Conservation (phyloP, 2,888 invertebrate genomes). For the Mesochorus sp. region DNA sequence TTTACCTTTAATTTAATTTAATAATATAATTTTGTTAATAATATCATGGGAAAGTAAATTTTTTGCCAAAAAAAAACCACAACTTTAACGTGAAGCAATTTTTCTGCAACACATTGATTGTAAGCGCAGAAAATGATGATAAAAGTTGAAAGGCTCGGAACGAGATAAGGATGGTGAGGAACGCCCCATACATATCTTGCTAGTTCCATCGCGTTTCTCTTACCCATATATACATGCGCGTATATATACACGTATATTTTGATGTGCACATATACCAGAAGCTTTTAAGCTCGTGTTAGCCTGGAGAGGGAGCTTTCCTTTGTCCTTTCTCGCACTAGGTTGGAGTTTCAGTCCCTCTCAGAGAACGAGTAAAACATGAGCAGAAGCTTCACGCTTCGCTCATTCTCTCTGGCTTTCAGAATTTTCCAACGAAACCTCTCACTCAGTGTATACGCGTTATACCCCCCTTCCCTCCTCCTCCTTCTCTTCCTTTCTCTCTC, state of each 20-base stretch:
- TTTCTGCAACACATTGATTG: neutral
- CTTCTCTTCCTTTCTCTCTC: constrained; percentile 1
- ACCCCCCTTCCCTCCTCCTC: constrained; percentile 11
- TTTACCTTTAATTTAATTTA: too few relatives aligned
- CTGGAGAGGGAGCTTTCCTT: constrained; percentile 61
- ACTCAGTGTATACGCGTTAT: constrained; percentile 7
- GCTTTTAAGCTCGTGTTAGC: constrained; percentile 66
- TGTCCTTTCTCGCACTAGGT: constrained; percentile 66
- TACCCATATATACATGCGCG: neutral
- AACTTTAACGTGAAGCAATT: too few relatives aligned
- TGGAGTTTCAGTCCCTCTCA: constrained; percentile 55
- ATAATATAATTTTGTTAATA: too few relatives aligned
- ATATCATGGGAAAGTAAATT: too few relatives aligned
- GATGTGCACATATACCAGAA: constrained; percentile 30
- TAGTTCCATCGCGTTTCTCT: neutral
- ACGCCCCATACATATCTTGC: constrained; percentile 12
- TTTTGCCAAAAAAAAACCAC: too few relatives aligned
- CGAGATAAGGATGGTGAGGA: constrained; percentile 23
- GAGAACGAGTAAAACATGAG: constrained; percentile 47
- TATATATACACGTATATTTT: constrained; percentile 10
- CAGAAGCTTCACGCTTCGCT: constrained; percentile 47
- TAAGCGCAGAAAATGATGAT: neutral
- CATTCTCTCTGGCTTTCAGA: constrained; percentile 52
- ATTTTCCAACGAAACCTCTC: constrained; percentile 39
- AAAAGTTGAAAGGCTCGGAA: constrained; percentile 14